A percentile compares a stretch with the other conserved stretches of the same genome.
Evolutionary conservation across 2,797 vertebrate genomes (phyloP).

Genomic region (Trachurus trachurus): DNA sequence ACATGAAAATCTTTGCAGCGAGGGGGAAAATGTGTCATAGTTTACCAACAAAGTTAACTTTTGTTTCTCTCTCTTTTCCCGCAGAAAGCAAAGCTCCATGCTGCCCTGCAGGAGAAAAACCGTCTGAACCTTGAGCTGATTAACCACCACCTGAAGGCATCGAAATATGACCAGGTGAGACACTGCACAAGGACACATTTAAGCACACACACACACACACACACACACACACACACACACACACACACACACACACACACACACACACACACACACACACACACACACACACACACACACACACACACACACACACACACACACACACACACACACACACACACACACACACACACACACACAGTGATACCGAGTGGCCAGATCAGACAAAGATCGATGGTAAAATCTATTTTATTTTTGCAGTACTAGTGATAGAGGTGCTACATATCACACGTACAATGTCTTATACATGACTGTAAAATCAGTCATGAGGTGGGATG

Average conservation of each 20-base stretch:
- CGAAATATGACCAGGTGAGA: slow-evolving; percentile 88
- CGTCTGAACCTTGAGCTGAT: slow-evolving; percentile 85
- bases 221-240: slow-evolving; percentile 11
- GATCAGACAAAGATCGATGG: not conserved
- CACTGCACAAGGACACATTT: not conserved
- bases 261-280: too few species aligned
- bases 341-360: slow-evolving; percentile 5
- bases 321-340: slow-evolving; percentile 4
- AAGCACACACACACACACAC: slow-evolving; percentile 9
- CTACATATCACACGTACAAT: not conserved
- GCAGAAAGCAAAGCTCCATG: slow-evolving; percentile 89
- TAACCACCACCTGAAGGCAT: slow-evolving; percentile 77
- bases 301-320: too few species aligned
- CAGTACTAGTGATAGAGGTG: slow-evolving; percentile 8
- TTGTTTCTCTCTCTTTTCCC: slow-evolving; percentile 14
- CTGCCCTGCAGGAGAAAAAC: slow-evolving; percentile 83
- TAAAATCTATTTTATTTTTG: slow-evolving; percentile 21
- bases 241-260: too few species aligned
- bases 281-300: too few species aligned
- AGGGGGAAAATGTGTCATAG: slow-evolving; percentile 18
- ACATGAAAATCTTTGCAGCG: slow-evolving; percentile 18
- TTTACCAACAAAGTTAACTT: slow-evolving; percentile 15
- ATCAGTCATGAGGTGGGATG: slow-evolving; percentile 16
- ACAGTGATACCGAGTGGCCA: slow-evolving; percentile 18
- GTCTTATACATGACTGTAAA: slow-evolving; percentile 23